Percentiles rank a stretch among this genome's conserved stretches.
These are phyloP conservation scores for Aleiodes sp. DNA, from an alignment of 1,140 invertebrate species.

Conservation along the genomic window DNA sequence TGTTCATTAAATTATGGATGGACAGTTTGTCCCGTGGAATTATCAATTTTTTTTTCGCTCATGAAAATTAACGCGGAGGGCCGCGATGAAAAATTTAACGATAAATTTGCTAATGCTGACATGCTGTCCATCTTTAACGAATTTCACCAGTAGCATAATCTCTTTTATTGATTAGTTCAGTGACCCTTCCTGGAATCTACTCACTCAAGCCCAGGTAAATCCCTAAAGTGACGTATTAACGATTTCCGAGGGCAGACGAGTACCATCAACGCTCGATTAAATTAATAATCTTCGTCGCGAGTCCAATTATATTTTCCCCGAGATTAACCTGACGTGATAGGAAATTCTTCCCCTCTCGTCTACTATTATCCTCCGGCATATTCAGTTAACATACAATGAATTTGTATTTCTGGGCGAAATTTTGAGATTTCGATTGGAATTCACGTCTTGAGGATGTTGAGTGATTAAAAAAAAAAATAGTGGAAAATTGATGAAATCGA, in stretches of 20 bases:
- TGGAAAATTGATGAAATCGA: too few relatives aligned
- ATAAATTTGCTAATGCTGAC: neutral
- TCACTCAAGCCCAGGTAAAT: neutral
- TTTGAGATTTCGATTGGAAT: too few relatives aligned
- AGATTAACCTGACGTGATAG: neutral
- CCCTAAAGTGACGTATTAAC: slow-evolving; percentile 6
- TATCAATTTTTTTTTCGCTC: neutral
- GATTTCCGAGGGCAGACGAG: neutral
- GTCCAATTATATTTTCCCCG: neutral
- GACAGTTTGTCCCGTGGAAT: neutral
- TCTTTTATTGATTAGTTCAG: slow-evolving; percentile 6
- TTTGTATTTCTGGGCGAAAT: too few relatives aligned
- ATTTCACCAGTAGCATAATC: neutral
- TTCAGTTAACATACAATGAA: too few relatives aligned
- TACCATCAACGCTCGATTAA: slow-evolving; percentile 18
- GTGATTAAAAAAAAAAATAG: too few relatives aligned
- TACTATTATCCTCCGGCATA: neutral
- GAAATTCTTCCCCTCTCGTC: neutral
- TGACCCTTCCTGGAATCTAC: neutral
- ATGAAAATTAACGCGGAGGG: too few relatives aligned
- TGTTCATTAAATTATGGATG: neutral
- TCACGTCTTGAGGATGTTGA: too few relatives aligned
- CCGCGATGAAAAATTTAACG: neutral
- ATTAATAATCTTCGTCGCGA: slow-evolving; percentile 11
- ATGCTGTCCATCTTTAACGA: neutral